A percentile compares a stretch with the other conserved stretches of the same genome.
phyloP scores from a whole-genome alignment of 2,797 vertebrate genomes.

The Streptopelia turtur region DNA sequence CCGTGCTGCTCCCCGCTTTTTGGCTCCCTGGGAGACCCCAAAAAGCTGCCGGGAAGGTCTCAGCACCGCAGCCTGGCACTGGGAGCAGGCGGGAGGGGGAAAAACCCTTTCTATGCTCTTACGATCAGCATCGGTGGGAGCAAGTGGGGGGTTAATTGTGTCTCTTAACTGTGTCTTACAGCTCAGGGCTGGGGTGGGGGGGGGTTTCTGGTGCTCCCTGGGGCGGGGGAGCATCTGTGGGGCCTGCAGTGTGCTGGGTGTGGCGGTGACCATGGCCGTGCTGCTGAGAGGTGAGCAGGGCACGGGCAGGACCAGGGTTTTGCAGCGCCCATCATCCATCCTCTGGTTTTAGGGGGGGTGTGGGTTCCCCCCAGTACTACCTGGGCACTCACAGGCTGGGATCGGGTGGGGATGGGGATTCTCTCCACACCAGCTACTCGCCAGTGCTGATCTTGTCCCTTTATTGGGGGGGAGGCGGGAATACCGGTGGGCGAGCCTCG shows the following conservation, averaged over 20 bases:
- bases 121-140: background rate
- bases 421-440: fast-evolving
- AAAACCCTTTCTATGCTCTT: background rate
- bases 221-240: too few relatives aligned
- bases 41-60: background rate
- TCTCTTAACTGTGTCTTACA: too few relatives aligned
- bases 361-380: fast-evolving
- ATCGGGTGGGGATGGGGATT: fast-evolving
- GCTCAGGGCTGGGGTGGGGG: background rate
- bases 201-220: background rate
- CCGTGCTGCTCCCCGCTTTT: background rate
- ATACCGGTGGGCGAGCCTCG: background rate
- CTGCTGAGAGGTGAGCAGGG: background rate
- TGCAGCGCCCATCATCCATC: fast-evolving
- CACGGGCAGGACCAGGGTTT: fast-evolving
- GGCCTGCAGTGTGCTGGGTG: fast-evolving
- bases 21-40: background rate
- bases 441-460: background rate
- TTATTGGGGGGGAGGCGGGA: background rate
- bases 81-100: background rate
- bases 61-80: background rate
- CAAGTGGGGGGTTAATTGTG: fast-evolving
- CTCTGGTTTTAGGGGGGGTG: background rate
- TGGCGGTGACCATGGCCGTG: fast-evolving
- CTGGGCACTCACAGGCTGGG: background rate